Evolutionary conservation across 2,113 vertebrate genomes (phyloP).

Genomic region (Strigops habroptila): DNA sequence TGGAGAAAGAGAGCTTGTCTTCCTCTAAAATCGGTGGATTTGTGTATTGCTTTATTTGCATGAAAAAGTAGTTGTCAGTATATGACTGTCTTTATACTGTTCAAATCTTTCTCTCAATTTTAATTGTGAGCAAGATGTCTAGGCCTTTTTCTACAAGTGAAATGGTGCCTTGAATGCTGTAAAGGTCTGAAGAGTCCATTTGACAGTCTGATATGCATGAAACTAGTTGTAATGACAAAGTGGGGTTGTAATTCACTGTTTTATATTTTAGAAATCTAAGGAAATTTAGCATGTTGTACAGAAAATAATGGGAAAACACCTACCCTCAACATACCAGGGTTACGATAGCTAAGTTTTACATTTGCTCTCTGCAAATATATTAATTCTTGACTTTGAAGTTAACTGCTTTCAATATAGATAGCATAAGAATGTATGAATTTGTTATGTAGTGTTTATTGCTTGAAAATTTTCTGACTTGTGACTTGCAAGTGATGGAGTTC

Average conservation of each 20-base stretch:
- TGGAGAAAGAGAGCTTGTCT: conserved; percentile 46
- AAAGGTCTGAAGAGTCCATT: background rate
- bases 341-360: background rate
- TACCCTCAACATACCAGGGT: background rate
- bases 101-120: background rate
- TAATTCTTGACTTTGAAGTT: background rate
- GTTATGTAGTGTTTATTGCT: background rate
- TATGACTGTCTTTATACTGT: conserved; percentile 42
- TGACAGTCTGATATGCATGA: background rate
- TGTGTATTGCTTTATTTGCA: conserved; percentile 54
- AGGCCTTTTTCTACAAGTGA: background rate
- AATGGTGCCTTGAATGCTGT: background rate
- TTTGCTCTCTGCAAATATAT: background rate
- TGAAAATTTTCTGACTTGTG: background rate
- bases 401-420: background rate
- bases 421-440: background rate
- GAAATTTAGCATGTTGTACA: background rate
- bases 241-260: background rate
- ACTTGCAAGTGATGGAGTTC: background rate
- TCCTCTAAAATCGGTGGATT: conserved; percentile 50
- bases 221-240: background rate
- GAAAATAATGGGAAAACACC: background rate
- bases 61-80: conserved; percentile 59
- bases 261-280: background rate
- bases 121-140: conserved; percentile 11